phyloP scores from a whole-genome alignment of 2,888 invertebrate genomes.

The Drepana falcataria region DNA sequence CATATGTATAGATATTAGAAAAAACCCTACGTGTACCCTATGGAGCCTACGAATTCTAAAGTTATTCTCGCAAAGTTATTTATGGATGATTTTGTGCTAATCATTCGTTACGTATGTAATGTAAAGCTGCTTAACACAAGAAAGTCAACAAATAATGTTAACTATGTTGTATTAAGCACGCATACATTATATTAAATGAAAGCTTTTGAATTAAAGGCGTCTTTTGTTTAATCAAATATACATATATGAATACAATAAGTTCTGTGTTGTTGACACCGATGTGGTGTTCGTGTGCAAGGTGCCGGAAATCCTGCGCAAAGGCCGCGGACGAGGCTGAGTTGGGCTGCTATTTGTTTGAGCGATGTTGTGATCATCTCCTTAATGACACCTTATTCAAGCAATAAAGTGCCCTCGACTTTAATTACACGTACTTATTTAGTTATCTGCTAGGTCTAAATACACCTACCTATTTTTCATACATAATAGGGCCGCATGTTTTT shows the following conservation, averaged over 20 bases:
- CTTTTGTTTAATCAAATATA: neutral
- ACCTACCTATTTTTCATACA: neutral
- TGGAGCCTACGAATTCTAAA: too few relatives aligned
- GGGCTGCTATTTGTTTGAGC: slow-evolving; percentile 28
- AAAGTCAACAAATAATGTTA: too few relatives aligned
- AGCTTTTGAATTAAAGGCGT: neutral
- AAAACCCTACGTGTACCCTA: too few relatives aligned
- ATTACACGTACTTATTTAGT: slow-evolving; percentile 12
- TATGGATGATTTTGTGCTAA: too few relatives aligned
- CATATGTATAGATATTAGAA: too few relatives aligned
- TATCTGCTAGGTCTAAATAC: slow-evolving; percentile 5
- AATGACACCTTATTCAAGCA: slow-evolving; percentile 18
- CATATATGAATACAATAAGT: neutral
- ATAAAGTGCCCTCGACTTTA: slow-evolving; percentile 10
- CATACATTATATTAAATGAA: too few relatives aligned
- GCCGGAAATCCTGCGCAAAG: slow-evolving; percentile 74
- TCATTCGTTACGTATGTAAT: too few relatives aligned
- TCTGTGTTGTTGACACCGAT: slow-evolving; percentile 8
- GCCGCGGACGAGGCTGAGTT: slow-evolving; percentile 43
- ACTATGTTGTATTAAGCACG: too few relatives aligned
- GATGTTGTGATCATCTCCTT: slow-evolving; percentile 26
- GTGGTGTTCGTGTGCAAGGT: slow-evolving; percentile 52
- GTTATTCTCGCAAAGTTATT: too few relatives aligned
- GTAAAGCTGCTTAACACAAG: too few relatives aligned
- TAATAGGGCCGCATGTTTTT: too few relatives aligned